Percentiles rank a stretch among this genome's conserved stretches.
These are phyloP conservation scores for Eriocheir sinensis DNA, from an alignment of 1,140 invertebrate genomes.

Conservation along the genomic window DNA sequence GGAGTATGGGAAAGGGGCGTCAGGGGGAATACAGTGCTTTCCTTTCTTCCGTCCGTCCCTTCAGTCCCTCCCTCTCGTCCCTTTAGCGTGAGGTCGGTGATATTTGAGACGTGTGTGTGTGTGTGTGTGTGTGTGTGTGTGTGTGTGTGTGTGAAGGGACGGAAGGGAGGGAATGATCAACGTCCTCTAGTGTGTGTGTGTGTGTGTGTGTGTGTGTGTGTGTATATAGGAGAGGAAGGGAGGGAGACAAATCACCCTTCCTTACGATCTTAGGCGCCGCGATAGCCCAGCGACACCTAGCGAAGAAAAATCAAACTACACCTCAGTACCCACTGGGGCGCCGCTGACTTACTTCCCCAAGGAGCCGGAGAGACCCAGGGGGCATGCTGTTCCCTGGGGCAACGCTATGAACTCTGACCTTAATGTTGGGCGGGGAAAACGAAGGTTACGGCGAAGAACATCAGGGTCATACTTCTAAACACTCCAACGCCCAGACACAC, in stretches of 20 bases:
- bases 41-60: no score
- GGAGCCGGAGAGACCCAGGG: neutral
- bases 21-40: no score
- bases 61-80: neutral
- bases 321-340: neutral
- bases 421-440: neutral
- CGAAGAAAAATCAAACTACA: neutral
- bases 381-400: neutral
- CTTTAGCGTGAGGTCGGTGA: neutral
- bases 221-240: neutral
- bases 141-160: no score
- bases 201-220: no score
- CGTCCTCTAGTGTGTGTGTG: no score
- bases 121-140: slow-evolving; percentile 22
- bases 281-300: neutral
- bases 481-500: no score
- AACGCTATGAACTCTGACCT: neutral
- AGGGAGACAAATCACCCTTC: neutral
- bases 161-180: no score
- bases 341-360: neutral
- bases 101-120: slow-evolving; percentile 15
- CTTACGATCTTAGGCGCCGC: neutral
- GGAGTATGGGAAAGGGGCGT: no score
- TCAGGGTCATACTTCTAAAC: neutral
- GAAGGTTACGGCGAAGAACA: neutral